These are phyloP conservation scores for Strigamia maritima DNA, from an alignment of 2,888 invertebrate genomes.

Conservation along the genomic window DNA sequence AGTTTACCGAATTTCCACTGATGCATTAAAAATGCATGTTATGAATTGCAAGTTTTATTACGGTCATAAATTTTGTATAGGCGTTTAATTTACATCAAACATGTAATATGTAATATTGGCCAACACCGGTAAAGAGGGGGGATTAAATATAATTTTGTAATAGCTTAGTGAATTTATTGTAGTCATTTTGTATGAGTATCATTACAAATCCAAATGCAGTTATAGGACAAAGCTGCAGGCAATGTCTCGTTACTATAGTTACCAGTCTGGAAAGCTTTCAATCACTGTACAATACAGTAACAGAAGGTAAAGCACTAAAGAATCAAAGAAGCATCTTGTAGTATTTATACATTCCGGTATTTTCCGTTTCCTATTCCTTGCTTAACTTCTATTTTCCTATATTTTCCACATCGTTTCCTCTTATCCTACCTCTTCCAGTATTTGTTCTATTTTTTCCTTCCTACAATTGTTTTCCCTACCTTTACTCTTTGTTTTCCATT, in stretches of 20 bases:
- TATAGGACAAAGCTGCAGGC: neutral
- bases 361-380: too few species aligned
- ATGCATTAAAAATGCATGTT: slow-evolving; percentile 2
- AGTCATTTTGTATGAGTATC: neutral
- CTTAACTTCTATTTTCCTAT: too few species aligned
- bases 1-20: neutral
- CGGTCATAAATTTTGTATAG: slow-evolving; percentile 5
- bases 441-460: too few species aligned
- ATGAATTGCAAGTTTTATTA: neutral
- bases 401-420: too few species aligned
- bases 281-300: neutral
- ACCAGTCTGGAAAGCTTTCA: neutral
- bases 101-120: neutral
- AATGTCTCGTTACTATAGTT: slow-evolving; percentile 1
- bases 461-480: too few species aligned
- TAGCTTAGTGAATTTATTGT: slow-evolving; percentile 16
- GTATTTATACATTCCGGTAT: too few species aligned
- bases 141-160: neutral
- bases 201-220: neutral
- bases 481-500: too few species aligned
- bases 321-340: too few species aligned
- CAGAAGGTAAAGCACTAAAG: neutral
- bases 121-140: neutral
- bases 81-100: neutral
- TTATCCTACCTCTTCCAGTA: too few species aligned